Evolutionary conservation across 2,888 invertebrate genomes (phyloP).

Genomic region (Chrysolina americana): DNA sequence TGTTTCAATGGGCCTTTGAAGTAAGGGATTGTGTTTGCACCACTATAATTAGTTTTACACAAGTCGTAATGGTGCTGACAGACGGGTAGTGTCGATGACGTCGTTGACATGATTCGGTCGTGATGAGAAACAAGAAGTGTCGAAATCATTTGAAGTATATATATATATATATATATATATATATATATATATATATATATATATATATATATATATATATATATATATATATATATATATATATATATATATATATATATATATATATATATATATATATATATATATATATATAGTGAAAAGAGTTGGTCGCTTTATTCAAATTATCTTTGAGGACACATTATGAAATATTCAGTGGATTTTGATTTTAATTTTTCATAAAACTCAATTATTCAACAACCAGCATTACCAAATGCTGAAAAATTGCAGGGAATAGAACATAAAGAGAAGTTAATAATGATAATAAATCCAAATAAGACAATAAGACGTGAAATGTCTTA

Average conservation of each 20-base stretch:
- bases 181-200: neutral
- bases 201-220: neutral
- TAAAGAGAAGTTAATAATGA: no score
- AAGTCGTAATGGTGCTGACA: conserved; percentile 35
- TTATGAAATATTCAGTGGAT: neutral
- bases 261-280: neutral
- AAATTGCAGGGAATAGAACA: no score
- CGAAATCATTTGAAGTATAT: neutral
- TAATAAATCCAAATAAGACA: no score
- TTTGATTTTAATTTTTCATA: neutral
- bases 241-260: neutral
- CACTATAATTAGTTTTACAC: conserved; percentile 40
- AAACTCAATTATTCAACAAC: neutral
- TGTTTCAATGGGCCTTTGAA: conserved; percentile 36
- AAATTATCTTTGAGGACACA: neutral
- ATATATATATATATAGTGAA: neutral
- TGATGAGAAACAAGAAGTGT: conserved; percentile 10
- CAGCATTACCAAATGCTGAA: neutral
- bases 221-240: neutral
- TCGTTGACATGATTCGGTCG: conserved; percentile 3
- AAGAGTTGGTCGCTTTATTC: neutral
- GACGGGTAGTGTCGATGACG: conserved; percentile 29
- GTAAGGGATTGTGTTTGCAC: conserved; percentile 41
- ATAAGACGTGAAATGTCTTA: no score
- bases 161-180: neutral